A percentile compares a stretch with the other conserved stretches of the same genome.
These are phyloP conservation scores for Eurypyga helias DNA, from an alignment of 2,113 vertebrate species.

Conservation along the genomic window DNA sequence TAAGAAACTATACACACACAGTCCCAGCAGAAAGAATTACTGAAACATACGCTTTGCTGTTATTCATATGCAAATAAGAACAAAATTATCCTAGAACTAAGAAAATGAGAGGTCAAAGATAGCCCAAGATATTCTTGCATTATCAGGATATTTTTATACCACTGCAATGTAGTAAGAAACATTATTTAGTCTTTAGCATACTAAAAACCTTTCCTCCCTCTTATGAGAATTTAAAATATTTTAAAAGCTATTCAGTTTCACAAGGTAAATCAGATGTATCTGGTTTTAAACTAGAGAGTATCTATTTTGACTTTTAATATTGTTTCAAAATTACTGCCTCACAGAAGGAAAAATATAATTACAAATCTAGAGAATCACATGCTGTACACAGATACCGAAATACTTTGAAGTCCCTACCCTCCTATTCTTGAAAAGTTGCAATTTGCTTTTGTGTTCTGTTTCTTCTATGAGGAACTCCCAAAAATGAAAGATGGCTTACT, in stretches of 20 bases:
- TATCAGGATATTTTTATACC: background rate
- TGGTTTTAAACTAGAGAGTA: background rate
- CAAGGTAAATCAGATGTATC: background rate
- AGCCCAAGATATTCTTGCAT: background rate
- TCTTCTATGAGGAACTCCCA: background rate
- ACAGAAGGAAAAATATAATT: background rate
- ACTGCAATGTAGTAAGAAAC: background rate
- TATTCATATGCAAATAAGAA: background rate
- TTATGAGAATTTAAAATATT: background rate
- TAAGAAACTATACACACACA: background rate
- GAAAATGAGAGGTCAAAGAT: background rate
- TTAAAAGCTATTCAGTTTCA: background rate
- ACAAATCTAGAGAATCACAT: background rate
- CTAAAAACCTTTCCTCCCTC: background rate
- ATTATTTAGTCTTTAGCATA: background rate
- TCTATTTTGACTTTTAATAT: background rate
- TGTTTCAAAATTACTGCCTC: background rate
- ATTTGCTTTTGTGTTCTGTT: background rate
- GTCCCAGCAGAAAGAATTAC: background rate
- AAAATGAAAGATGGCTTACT: background rate
- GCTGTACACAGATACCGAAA: background rate
- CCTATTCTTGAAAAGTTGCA: background rate
- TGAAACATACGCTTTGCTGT: background rate
- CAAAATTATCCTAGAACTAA: background rate
- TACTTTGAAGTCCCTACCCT: background rate